Base-by-base conservation (phyloP, 2,113 vertebrate genomes). In the Hiodon alosoides region DNA sequence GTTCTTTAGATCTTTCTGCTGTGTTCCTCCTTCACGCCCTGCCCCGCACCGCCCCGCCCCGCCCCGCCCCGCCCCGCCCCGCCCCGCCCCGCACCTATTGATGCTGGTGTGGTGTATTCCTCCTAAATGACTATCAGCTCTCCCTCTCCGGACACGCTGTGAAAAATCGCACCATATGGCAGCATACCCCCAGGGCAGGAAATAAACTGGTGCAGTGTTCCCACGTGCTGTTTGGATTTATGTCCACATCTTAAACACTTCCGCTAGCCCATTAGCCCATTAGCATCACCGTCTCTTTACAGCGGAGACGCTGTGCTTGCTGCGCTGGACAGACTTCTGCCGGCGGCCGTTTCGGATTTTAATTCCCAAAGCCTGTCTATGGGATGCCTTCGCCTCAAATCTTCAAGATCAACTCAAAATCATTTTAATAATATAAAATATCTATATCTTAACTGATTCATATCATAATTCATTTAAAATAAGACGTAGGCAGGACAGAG, bases 141-240 rank as follows among this genome's bases (percentile, higher is more conserved):
- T 79, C 71, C 69, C 80, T 79, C 58, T 80, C 75, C 83, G 77
- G 73, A 75, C 78, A 67, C 77, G 67, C 57, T 11, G 86, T 81
- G 81, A 79, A 90, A 83, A 73, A 78, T 81, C 81, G 79, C 77
- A 75, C 87, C 89, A 90, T 90, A 92, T 92, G 89, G 89, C 85
- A 76, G 84, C 77, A 86, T 80, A 80, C 86, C 87, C 87, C 78
- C 58, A 51, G 87, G 88, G 86, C 81, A 79, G 82, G 78, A 78
- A 78, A 9, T 80, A 81, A 83, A 80, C 83, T 82, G 72, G 75
- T 84, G 80, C 84, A 81, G 80, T 64, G 75, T 79, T 76, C 76
- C 78, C 74, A 67, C 65, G 71, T 76, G 78, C 60, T 31, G 72
- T 78, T 80, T 80, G 81, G 84, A 84, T 86, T 79, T 77, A 83